Conservation (phyloP, 2,113 vertebrate genomes). For the Oceanites oceanicus region DNA sequence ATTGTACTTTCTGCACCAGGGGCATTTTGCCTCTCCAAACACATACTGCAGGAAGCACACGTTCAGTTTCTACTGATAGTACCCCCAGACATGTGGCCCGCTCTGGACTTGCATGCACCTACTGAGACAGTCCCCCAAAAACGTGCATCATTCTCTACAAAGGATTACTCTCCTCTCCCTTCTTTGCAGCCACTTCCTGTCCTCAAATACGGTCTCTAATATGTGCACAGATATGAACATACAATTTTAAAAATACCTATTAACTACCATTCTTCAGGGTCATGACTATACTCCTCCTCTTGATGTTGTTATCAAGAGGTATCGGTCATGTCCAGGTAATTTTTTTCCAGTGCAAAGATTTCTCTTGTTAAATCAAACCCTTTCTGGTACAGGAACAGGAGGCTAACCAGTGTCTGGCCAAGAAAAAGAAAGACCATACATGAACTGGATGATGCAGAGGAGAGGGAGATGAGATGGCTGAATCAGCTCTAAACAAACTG, state of each 20-base stretch:
- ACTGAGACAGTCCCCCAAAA: background rate
- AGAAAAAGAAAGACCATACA: slow-evolving; percentile 68
- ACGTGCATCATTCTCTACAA: background rate
- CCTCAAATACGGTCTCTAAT: background rate
- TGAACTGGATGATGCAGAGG: slow-evolving; percentile 64
- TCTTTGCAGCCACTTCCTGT: background rate
- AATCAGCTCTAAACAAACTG: slow-evolving; percentile 72
- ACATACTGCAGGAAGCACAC: background rate
- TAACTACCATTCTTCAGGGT: background rate
- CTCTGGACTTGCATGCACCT: background rate
- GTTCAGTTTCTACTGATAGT: background rate
- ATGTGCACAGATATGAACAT: background rate
- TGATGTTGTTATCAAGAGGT: background rate
- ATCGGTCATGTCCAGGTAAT: background rate
- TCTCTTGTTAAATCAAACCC: background rate
- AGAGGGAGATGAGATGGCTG: slow-evolving; percentile 57
- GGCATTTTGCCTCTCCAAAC: background rate
- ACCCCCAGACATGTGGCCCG: background rate
- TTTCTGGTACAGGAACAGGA: slow-evolving; percentile 67
- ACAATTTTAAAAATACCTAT: background rate
- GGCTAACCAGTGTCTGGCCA: slow-evolving; percentile 70
- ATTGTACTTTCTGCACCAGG: no score
- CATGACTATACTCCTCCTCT: background rate
- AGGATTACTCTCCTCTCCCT: background rate
- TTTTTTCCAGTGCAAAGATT: background rate